Base-by-base conservation (phyloP, 2,797 vertebrate genomes). In the Channallabes apus region DNA sequence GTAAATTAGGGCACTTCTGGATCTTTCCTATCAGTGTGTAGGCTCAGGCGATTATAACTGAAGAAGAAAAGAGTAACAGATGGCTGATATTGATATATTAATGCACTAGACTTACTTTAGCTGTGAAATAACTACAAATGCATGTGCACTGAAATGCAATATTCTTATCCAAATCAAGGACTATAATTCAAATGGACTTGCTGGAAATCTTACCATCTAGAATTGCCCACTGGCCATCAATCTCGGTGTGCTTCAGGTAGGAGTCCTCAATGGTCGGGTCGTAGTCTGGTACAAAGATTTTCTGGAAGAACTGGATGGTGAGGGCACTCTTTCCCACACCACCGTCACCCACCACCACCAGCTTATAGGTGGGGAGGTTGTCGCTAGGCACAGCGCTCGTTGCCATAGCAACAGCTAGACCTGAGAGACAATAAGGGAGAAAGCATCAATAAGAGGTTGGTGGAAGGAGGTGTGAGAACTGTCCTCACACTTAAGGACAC, bases 271-370 rank as follows among this genome's bases (percentile, higher is more conserved):
- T 99, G 59, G 98, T 99, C 69, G 98, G 98, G 90, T 99, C 98
- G 0, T 99, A 99, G 93, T 99, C 98, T 0, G 98, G 98, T 92
- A 99, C 98, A 77, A 99, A 99, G 91, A 99, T 99, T 96, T 99
- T 99, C 95, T 99, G 98, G 94, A 99, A 99, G 91, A 99, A 99
- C 88, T 99, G 98, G 90, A 99, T 99, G 91, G 98, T 99, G 91
- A 99, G 97, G 20, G 98, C 98, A 0, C 98, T 99, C 93, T 99
- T 99, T 86, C 98, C 98, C 83, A 99, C 98, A 0, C 98, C 98
- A 0, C 98, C 98, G 2, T 99, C 98, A 80, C 98, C 98, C 91
- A 99, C 98, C 90, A 99, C 98, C 91, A 99, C 98, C 92, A 99
- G 95, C 92, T 99, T 99, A 92, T 99, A 99, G 0, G 98, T 99